Evolutionary conservation across 2,888 invertebrate species (phyloP), one percentile per base, ranked within the genome.

Genomic region (Muschampia plurimacula): DNA sequence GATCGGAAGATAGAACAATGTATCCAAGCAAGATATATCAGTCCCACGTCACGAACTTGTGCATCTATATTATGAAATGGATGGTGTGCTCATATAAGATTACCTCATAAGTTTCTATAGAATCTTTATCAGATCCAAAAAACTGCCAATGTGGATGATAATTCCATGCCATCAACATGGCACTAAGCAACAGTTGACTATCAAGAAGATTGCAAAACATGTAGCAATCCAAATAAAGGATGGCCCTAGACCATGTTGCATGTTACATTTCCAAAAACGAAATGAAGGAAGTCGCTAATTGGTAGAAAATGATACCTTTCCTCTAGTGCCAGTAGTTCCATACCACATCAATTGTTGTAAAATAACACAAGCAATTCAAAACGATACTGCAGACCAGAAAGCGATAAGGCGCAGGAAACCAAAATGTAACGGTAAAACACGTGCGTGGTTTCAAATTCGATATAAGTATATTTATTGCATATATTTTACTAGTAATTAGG

Each of bases 81-180:
- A 82, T 32, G 83, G 81, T n/a, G 82, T 84, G 4, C 81, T 85
- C 72, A 59, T 81, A 4, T 63, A 79, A 67, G 82, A 86, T 74
- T 81, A 83, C 72, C 68, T 76, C 12, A 83, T 85, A 75, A 82
- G 82, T 44, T 81, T 82, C 55, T 85, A 85, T 49, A 77, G 84
- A 7, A 81, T 82, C 5, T 82, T 80, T 22, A 81, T 84, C 75
- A 82, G 80, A 74, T 84, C 80, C 2, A 81, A 78, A 73, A 85
- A 86, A 71, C 84, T 81, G 82, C 78, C 84, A 22, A 52, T 85
- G 5, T 80, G 80, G 0, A 80, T 81, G 79, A 79, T 82, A 68
- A 22, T 79, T 81, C 73, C 81, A 81, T 73, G 80, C 78, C 46
- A 79, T 77, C 3, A 78, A 79, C 75, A 70, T 79, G 49, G 78